Evolutionary conservation across 2,797 vertebrate species (phyloP).

Genomic region (Chelmon rostratus): DNA sequence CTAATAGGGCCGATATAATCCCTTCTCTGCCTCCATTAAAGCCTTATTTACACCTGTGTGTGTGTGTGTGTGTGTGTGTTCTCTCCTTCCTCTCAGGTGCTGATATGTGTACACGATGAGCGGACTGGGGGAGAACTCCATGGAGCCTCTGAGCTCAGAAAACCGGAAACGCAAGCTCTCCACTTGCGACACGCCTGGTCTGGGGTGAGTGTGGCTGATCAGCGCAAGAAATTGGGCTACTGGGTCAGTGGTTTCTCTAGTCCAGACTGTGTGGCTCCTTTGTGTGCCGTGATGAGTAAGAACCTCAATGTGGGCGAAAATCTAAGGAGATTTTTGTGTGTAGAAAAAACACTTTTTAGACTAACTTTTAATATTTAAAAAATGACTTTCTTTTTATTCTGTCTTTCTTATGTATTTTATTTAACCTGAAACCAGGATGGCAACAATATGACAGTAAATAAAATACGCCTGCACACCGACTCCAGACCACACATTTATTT

Average conservation of each 20-base stretch:
- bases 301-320: conserved; percentile 3
- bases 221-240: conserved; percentile 67
- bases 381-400: not conserved
- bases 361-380: not conserved
- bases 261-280: conserved; percentile 12
- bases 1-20: conserved; percentile 46
- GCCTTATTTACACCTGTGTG: conserved; percentile 32
- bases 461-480: not conserved
- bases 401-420: not conserved
- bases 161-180: conserved; percentile 94
- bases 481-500: too few species aligned
- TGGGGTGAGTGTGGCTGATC: conserved; percentile 85
- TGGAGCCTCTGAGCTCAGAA: conserved; percentile 90
- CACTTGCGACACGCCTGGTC: conserved; percentile 90
- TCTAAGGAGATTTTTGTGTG: not conserved
- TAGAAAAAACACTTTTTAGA: not conserved
- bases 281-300: conserved; percentile 12
- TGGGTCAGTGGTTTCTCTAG: conserved; percentile 69
- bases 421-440: not conserved
- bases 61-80: conserved; percentile 16
- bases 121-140: conserved; percentile 93
- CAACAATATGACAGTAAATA: not conserved
- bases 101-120: conserved; percentile 92
- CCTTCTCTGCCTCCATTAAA: conserved; percentile 27
- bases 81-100: conserved; percentile 83